These are phyloP conservation scores for Campylorhamphus procurvoides DNA, from an alignment of 2,113 vertebrate species.

Conservation along the genomic window DNA sequence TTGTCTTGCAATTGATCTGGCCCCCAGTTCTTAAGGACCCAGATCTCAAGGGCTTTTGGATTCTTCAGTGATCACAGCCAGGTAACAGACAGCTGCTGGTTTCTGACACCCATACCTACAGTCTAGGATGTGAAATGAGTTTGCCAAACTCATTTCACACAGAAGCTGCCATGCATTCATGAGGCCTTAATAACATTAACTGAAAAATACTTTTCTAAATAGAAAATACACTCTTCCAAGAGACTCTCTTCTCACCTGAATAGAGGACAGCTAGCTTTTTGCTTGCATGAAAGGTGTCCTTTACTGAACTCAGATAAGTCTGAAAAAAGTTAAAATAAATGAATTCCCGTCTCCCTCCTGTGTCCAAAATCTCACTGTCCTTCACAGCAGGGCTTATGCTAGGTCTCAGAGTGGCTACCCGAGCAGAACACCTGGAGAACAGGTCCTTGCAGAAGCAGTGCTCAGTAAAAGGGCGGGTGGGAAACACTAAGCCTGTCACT, in stretches of 20 bases:
- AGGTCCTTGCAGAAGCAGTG: not conserved
- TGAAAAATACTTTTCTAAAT: constrained; percentile 18
- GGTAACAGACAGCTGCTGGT: not conserved
- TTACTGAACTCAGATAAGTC: not conserved
- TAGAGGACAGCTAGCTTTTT: not conserved
- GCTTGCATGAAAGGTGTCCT: not conserved
- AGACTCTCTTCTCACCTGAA: constrained; percentile 10
- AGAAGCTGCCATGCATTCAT: constrained; percentile 27
- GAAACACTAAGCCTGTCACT: not conserved
- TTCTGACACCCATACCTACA: not conserved
- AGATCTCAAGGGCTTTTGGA: not conserved
- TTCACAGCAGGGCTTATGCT: not conserved
- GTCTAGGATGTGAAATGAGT: not conserved
- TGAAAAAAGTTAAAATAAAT: not conserved
- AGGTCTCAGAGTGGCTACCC: not conserved
- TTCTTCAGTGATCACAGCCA: not conserved
- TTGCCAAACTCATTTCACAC: constrained; percentile 54
- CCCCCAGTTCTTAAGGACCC: not conserved
- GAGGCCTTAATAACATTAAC: constrained; percentile 1
- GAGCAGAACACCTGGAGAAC: not conserved
- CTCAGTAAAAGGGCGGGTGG: not conserved
- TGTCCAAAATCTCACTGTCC: not conserved
- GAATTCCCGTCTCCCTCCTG: not conserved
- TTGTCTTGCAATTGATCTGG: not conserved
- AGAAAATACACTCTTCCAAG: constrained; percentile 12